Evolutionary conservation across 2,888 invertebrate genomes (phyloP).

Genomic region (Sphaeridia pumilis): DNA sequence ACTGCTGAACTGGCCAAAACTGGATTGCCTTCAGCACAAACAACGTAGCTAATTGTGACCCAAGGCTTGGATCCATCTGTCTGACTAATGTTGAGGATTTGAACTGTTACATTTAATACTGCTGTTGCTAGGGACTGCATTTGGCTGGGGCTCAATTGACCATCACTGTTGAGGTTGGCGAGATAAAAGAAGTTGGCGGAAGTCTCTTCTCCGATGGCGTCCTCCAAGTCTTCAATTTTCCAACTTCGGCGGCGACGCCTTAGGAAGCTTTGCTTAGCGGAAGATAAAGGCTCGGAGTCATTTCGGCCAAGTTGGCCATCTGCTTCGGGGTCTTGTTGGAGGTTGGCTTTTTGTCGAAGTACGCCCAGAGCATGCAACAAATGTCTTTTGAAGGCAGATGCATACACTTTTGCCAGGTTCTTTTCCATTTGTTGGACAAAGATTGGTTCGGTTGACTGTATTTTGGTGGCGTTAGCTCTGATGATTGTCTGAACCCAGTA

Average conservation of each 20-base stretch:
- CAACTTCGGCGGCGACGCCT: background rate
- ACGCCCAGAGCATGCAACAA: constrained; percentile 27
- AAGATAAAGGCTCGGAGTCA: background rate
- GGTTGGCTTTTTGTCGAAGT: no score
- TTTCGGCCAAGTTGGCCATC: background rate
- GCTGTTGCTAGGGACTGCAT: constrained; percentile 25
- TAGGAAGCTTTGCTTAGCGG: background rate
- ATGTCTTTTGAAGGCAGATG: constrained; percentile 34
- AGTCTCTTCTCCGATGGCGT: background rate
- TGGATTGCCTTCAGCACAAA: constrained; percentile 33
- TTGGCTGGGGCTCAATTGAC: constrained; percentile 6
- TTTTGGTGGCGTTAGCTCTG: constrained; percentile 14
- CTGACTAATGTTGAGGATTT: constrained; percentile 26
- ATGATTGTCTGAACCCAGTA: constrained; percentile 35
- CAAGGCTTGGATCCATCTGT: constrained; percentile 4
- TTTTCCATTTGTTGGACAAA: constrained; percentile 29
- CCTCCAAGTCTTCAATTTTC: background rate
- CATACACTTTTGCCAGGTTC: constrained; percentile 32
- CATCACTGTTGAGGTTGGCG: background rate
- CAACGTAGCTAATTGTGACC: constrained; percentile 29
- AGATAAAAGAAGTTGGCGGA: constrained; percentile 14
- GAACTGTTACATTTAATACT: constrained; percentile 32
- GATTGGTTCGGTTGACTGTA: background rate
- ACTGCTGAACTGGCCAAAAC: constrained; percentile 32
- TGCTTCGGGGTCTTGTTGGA: background rate